Conservation (phyloP, 1,140 invertebrate species). For the Drosophila insularis region DNA sequence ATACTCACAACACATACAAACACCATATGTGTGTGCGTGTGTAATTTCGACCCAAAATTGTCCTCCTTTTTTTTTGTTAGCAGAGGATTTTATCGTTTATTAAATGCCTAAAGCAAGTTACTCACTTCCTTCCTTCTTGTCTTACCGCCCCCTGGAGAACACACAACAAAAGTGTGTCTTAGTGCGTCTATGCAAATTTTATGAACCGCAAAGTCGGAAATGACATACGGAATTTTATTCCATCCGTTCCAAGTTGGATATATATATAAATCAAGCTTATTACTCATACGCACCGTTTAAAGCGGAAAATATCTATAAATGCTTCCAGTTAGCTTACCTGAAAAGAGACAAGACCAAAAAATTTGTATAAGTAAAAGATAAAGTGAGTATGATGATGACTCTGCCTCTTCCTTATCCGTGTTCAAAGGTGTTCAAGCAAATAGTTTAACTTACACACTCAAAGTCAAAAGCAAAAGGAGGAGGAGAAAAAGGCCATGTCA, state of each 20-base stretch:
- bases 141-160: background rate
- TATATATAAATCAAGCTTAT: constrained; percentile 38
- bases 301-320: constrained; percentile 17
- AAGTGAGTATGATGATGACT: constrained; percentile 23
- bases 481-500: background rate
- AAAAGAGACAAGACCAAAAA: constrained; percentile 28
- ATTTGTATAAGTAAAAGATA: constrained; percentile 2
- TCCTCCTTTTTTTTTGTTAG: background rate
- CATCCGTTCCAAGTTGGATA: constrained; percentile 14
- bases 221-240: constrained; percentile 36
- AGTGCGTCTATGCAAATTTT: constrained; percentile 18
- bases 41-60: constrained; percentile 1
- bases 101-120: constrained; percentile 23
- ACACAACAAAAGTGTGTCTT: background rate
- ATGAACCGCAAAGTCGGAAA: constrained; percentile 23
- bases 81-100: constrained; percentile 54
- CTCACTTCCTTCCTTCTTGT: background rate
- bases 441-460: constrained; percentile 23
- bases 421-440: constrained; percentile 17
- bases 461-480: background rate
- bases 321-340: constrained; percentile 61
- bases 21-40: background rate
- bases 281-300: constrained; percentile 61
- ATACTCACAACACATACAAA: constrained; percentile 17
- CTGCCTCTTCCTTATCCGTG: constrained; percentile 19